Conservation (phyloP, 2,113 vertebrate species). For the Xiphophorus couchianus region DNA sequence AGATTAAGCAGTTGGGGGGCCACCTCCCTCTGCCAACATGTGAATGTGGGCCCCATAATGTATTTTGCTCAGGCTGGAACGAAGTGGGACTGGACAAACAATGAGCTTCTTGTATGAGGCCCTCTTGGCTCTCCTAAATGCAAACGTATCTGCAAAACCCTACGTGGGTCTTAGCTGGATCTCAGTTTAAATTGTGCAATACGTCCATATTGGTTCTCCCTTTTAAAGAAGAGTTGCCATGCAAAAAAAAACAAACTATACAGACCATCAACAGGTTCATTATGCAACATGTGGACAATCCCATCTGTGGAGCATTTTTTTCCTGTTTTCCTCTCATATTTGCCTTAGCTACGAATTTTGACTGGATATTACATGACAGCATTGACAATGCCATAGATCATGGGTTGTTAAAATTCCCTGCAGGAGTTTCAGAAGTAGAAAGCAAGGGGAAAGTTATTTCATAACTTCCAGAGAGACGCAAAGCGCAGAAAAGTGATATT, state of each 20-base stretch:
- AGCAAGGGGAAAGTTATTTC: background rate
- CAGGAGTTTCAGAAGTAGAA: constrained; percentile 3
- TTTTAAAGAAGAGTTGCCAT: background rate
- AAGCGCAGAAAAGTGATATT: background rate
- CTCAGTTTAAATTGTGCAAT: background rate
- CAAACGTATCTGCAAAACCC: background rate
- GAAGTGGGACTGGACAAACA: background rate
- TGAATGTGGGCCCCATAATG: background rate
- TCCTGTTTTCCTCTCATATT: background rate
- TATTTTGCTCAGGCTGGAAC: background rate
- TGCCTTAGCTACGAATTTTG: background rate
- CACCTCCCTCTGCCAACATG: background rate
- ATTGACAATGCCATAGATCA: background rate
- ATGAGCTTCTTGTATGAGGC: background rate
- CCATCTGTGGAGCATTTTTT: background rate
- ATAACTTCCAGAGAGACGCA: background rate
- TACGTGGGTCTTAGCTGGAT: background rate
- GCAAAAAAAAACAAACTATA: background rate
- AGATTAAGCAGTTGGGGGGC: background rate
- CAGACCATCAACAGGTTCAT: background rate
- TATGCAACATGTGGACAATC: background rate
- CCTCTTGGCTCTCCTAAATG: background rate
- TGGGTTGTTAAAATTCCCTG: background rate
- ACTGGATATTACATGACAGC: background rate
- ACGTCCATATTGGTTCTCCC: background rate